phyloP scores from a whole-genome alignment of 2,113 vertebrate genomes.

The Rissa tridactyla region DNA sequence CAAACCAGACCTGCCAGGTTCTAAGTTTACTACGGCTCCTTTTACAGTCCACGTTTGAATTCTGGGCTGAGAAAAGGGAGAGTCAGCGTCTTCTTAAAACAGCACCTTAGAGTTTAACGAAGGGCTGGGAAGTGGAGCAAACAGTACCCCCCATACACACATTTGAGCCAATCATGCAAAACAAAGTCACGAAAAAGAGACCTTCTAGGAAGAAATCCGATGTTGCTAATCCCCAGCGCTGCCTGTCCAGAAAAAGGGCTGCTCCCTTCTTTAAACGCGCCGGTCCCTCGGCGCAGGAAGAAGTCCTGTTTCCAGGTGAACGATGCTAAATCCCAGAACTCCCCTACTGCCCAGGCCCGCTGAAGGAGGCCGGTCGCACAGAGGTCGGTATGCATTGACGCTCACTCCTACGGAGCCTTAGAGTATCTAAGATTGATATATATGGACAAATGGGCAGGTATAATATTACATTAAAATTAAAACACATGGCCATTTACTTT shows the following conservation, averaged over 20 bases:
- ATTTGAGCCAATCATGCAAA: constrained; percentile 13
- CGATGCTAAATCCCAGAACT: not conserved
- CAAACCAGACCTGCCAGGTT: constrained; percentile 8
- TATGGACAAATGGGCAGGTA: constrained; percentile 25
- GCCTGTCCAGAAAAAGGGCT: not conserved
- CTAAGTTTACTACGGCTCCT: not conserved
- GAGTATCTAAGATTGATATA: not conserved
- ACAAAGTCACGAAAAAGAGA: not conserved
- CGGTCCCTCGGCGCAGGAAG: not conserved
- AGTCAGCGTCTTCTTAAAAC: not conserved
- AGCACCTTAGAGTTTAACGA: not conserved
- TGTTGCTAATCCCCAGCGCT: not conserved
- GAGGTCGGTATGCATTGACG: not conserved
- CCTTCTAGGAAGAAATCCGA: not conserved
- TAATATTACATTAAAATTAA: constrained; percentile 11
- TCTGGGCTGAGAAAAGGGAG: not conserved
- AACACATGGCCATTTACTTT: constrained; percentile 56
- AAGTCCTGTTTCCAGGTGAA: not conserved
- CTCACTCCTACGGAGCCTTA: constrained; percentile 7
- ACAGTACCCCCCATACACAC: not conserved
- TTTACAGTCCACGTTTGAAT: not conserved
- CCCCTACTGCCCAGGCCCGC: not conserved
- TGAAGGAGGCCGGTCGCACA: not conserved
- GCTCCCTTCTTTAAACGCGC: not conserved
- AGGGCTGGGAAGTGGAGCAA: not conserved